phyloP scores from a whole-genome alignment of 1,140 invertebrate genomes.

The Hyles euphorbiae region DNA sequence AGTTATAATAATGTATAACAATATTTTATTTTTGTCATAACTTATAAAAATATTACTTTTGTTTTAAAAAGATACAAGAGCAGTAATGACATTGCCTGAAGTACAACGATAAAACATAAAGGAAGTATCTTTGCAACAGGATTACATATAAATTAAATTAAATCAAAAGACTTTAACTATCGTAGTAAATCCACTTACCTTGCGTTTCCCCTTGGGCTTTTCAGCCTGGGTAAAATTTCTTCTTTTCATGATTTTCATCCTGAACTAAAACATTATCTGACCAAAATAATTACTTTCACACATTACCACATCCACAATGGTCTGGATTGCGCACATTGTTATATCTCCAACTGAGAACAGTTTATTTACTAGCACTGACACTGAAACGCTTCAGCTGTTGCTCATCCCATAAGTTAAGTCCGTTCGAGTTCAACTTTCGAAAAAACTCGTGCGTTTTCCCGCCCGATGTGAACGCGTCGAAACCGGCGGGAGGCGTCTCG shows the following conservation, averaged over 20 bases:
- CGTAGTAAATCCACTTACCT: slow-evolving; percentile 36
- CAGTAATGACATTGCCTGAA: too few species aligned
- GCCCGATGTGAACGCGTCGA: slow-evolving; percentile 9
- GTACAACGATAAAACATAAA: too few species aligned
- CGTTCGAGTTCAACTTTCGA: slow-evolving; percentile 5
- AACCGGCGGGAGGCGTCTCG: slow-evolving; percentile 42
- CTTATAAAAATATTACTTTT: too few species aligned
- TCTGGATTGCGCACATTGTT: slow-evolving; percentile 17
- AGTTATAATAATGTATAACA: too few species aligned
- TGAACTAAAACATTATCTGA: slow-evolving; percentile 11
- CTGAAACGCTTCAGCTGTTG: background rate
- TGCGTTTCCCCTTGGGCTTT: slow-evolving; percentile 48
- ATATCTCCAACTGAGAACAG: slow-evolving; percentile 8
- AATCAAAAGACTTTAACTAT: background rate
- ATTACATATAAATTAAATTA: too few species aligned
- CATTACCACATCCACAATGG: slow-evolving; percentile 15
- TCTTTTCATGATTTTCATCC: slow-evolving; percentile 38
- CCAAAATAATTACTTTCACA: slow-evolving; percentile 14
- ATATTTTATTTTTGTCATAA: too few species aligned
- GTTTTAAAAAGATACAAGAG: too few species aligned
- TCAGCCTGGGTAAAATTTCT: slow-evolving; percentile 43
- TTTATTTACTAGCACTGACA: slow-evolving; percentile 5
- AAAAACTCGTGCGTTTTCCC: slow-evolving; percentile 17
- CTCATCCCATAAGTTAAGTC: background rate
- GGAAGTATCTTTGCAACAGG: too few species aligned